Evolutionary conservation across 2,888 invertebrate genomes (phyloP), one percentile per base, ranked within the genome.

Genomic region (Micoletzkya japonica): DNA sequence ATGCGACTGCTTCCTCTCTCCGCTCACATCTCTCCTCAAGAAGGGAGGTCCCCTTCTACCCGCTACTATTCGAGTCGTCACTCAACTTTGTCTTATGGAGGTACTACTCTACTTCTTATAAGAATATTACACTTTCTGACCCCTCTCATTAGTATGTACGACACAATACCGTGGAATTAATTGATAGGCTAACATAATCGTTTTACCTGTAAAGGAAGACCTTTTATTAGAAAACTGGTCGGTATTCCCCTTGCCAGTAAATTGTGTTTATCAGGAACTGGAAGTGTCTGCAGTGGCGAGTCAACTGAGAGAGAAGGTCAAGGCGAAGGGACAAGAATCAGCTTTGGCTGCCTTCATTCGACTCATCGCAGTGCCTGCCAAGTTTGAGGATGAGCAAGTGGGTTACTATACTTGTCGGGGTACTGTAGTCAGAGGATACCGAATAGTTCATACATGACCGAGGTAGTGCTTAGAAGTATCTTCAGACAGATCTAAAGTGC

Each of bases 341-440:
- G 52, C 63, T 20, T n/a, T n/a, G 1, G 32, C 36, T 20, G 63
- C 63, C 36, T 64, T 52, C 36, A 26, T 52, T 4, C 10, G 7
- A 28, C 49, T 64, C 24, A 17, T 64, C 20, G 32, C 52, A 24
- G 26, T 52, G 7, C 50, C 63, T n/a, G 63, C 63, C 10, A 50
- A 30, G n/a, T 36, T 49, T 7, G 49, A 64, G n/a, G 63, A 64
- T 3, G 63, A 64, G 28, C 34, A 64, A 36, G 63, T 64, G n/a
- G 0, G 44, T 2, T 30, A 58, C n/a, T 52, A 24, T 6, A n/a
- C 24, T 52, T n/a, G 14, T 52, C 44, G 52, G 14, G 14, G n/a
- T n/a, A 52, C 6, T 52, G 24, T 14, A 14, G 52, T 6, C 24
- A n/a, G 52, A 52, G n/a, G n/a, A 44, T 44, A 44, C 44, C 20